These are phyloP conservation scores for Cricetomys ansorgei DNA, from an alignment of 2,113 vertebrate species.

Conservation along the genomic window DNA sequence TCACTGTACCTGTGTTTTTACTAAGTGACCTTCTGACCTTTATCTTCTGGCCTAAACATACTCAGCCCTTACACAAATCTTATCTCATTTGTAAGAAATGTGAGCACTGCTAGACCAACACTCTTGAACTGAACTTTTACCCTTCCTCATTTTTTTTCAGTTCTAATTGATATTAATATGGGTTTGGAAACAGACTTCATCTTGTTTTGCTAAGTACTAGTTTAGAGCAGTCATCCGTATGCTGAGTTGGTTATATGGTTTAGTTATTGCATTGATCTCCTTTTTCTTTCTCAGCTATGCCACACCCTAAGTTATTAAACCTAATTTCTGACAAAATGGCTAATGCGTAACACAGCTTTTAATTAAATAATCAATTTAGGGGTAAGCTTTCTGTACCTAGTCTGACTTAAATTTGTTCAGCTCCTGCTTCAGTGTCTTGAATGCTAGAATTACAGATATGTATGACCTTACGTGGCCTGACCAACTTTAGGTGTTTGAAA, in stretches of 20 bases:
- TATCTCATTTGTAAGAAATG: background rate
- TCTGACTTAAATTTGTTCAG: background rate
- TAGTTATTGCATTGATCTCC: background rate
- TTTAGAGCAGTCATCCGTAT: background rate
- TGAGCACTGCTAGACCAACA: too few species aligned
- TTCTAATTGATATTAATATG: background rate
- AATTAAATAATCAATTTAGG: background rate
- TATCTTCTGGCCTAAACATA: background rate
- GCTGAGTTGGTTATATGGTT: background rate
- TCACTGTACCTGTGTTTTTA: background rate
- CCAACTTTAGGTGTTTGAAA: background rate
- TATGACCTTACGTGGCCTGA: background rate
- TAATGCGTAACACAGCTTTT: background rate
- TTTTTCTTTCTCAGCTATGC: background rate
- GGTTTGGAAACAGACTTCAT: background rate
- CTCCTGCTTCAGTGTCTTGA: background rate
- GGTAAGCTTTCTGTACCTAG: background rate
- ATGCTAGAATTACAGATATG: background rate
- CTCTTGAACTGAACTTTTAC: background rate
- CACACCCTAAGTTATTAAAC: background rate
- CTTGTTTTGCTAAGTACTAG: background rate
- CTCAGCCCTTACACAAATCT: background rate
- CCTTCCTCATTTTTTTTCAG: fast-evolving
- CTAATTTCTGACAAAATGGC: background rate
- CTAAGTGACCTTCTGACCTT: background rate